These are phyloP conservation scores for Percopsis transmontana DNA, from an alignment of 2,113 vertebrate species.

Conservation along the genomic window DNA sequence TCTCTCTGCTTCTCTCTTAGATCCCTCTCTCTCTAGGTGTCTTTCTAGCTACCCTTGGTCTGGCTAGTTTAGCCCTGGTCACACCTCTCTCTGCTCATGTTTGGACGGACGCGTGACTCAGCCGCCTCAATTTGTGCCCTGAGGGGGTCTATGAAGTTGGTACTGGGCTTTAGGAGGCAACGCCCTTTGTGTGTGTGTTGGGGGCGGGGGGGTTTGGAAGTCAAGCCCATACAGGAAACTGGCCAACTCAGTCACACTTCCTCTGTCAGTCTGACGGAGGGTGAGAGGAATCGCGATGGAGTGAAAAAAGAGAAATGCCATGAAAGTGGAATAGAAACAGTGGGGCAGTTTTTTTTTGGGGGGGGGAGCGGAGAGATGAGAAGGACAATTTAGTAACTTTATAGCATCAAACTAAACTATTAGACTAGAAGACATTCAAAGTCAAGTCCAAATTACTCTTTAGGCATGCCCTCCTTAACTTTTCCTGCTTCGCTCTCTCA, in stretches of 20 bases:
- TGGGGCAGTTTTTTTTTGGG: no score
- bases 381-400: not conserved
- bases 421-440: no score
- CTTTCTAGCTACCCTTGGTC: not conserved
- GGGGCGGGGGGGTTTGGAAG: constrained; percentile 31
- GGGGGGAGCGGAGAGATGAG: not conserved
- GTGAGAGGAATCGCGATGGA: constrained; percentile 9
- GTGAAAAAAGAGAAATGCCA: not conserved
- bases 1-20: not conserved
- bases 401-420: no score
- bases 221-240: constrained; percentile 56
- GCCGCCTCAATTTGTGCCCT: constrained; percentile 23
- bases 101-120: constrained; percentile 39
- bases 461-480: no score
- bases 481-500: no score
- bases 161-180: constrained; percentile 28
- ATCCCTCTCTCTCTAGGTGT: not conserved
- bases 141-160: constrained; percentile 43
- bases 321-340: not conserved
- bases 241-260: constrained; percentile 29
- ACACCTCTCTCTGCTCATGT: constrained; percentile 13
- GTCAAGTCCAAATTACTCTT: no score
- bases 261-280: constrained; percentile 25
- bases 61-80: no score
- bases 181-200: constrained; percentile 45